Evolutionary conservation across 2,888 invertebrate genomes (phyloP), one percentile per base, ranked within the genome.

Genomic region (Monochamus alternatus): DNA sequence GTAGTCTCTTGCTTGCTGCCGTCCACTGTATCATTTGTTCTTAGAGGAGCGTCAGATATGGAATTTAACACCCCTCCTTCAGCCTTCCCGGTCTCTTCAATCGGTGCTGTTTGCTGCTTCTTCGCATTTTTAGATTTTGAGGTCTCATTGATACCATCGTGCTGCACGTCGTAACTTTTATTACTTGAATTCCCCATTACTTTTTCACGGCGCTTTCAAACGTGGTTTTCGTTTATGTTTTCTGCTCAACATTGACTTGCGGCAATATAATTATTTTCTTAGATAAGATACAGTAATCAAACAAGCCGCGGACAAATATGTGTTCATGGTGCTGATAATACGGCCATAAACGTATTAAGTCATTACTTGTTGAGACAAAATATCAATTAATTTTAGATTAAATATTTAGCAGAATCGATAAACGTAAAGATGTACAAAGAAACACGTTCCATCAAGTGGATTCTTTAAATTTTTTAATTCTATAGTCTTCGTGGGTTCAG

Each of bases 21-120:
- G 75, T 83, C 82, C 10, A 78, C 68, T 14, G 82, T 82, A 31
- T 74, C 66, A 70, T 79, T 78, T 5, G 12, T 75, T 64, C 81
- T 78, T 14, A 44, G 12, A 12, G 82, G 82, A 3, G 43, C 62
- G 44, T 82, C 82, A 43, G 74, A 58, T 5, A 81, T 60, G 5
- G 75, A 58, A 66, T 78, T 74, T 62, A 76, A 71, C 52, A 22
- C 8, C 30, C 51, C 63, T 3, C 32, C 71, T 10, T 71, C 63
- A 14, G 52, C 62, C 51, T 51, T 51, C 12, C 63, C 63, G 51
- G 51, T 62, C 47, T 14, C 63, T 12, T 71, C 63, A 52, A 55
- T 43, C 32, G 71, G 63, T 62, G 51, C 62, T 22, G 22, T 44
- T 22, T 22, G 22, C 30, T 9, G 31, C 32, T 31, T 60, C 31